Conservation (phyloP, 2,888 invertebrate genomes). For the Ectropis crepuscularia region DNA sequence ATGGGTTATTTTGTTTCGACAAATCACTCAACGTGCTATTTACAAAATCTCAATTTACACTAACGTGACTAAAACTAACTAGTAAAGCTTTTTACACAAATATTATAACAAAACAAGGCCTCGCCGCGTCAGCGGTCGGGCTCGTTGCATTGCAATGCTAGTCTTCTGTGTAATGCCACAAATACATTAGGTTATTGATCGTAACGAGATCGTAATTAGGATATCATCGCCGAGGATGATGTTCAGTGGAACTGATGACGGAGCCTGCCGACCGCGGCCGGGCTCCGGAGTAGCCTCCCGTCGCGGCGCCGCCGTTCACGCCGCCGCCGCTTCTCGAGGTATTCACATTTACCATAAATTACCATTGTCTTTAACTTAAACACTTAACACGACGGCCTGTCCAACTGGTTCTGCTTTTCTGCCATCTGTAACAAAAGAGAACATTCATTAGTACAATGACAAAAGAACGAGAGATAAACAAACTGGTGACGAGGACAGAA, state of each 20-base stretch:
- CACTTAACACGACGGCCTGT: slow-evolving; percentile 83
- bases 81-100: slow-evolving; percentile 84
- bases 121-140: slow-evolving; percentile 47
- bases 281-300: slow-evolving; percentile 47
- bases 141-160: slow-evolving; percentile 80
- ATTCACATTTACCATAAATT: slow-evolving; percentile 75
- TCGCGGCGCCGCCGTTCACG: slow-evolving; percentile 35
- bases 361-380: slow-evolving; percentile 68
- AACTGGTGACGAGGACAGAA: slow-evolving; percentile 53
- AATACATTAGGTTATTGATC: slow-evolving; percentile 80
- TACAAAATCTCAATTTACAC: slow-evolving; percentile 74
- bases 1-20: slow-evolving; percentile 50
- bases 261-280: slow-evolving; percentile 46
- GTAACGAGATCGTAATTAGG: slow-evolving; percentile 83
- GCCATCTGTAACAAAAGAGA: slow-evolving; percentile 86
- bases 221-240: slow-evolving; percentile 77
- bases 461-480: slow-evolving; percentile 38
- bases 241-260: slow-evolving; percentile 72
- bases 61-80: slow-evolving; percentile 72
- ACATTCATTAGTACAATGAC: slow-evolving; percentile 49
- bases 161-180: slow-evolving; percentile 82
- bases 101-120: slow-evolving; percentile 75
- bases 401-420: slow-evolving; percentile 86
- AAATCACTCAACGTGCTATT: slow-evolving; percentile 76
- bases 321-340: slow-evolving; percentile 67